Percentiles rank a stretch among this genome's conserved stretches.
Conservation (phyloP, 2,888 invertebrate genomes). For the Dinocampus coccinellae region DNA sequence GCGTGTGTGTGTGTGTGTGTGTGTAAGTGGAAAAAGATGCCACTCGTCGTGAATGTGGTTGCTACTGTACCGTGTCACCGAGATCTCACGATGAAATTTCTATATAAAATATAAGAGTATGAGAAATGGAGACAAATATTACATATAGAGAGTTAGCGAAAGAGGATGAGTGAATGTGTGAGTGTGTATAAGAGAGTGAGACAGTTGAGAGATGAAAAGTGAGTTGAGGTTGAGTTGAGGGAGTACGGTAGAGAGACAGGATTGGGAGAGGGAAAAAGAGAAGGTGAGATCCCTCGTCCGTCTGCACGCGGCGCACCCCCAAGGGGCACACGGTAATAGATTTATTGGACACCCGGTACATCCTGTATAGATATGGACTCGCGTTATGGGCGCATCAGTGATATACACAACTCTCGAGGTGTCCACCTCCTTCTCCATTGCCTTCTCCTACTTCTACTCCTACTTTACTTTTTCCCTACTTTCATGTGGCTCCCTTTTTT, state of each 20-base stretch:
- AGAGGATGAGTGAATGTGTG: constrained; percentile 23
- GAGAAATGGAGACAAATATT: no score
- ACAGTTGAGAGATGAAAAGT: constrained; percentile 19
- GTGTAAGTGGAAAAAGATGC: constrained; percentile 5
- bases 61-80: background rate
- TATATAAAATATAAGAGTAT: no score
- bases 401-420: constrained; percentile 29
- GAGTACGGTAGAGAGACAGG: constrained; percentile 15
- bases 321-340: constrained; percentile 66
- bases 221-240: constrained; percentile 19
- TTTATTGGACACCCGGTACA: constrained; percentile 67
- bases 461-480: no score
- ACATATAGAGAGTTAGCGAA: constrained; percentile 10
- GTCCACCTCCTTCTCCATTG: background rate
- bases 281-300: constrained; percentile 36
- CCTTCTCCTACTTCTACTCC: background rate
- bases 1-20: background rate
- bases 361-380: constrained; percentile 60
- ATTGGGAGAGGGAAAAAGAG: constrained; percentile 34
- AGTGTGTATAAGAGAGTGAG: no score
- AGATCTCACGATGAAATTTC: constrained; percentile 25
- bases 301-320: constrained; percentile 48
- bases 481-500: no score
- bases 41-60: constrained; percentile 19
- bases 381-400: constrained; percentile 23